Evolutionary conservation across 1,140 invertebrate species (phyloP).

Genomic region (Brachionus plicatilis): DNA sequence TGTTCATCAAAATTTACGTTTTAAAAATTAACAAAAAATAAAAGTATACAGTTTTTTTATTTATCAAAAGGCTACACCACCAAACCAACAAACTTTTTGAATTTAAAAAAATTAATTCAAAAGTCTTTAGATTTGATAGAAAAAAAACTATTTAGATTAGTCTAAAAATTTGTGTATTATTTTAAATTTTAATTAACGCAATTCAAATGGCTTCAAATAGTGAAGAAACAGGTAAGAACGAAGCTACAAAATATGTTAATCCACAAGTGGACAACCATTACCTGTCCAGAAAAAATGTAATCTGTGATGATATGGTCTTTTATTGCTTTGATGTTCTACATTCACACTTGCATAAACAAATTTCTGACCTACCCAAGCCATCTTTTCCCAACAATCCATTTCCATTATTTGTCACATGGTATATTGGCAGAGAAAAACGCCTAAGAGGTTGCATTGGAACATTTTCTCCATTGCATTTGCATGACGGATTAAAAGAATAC

Average conservation of each 20-base stretch:
- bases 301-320: constrained; percentile 38
- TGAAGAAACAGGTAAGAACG: neutral
- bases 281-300: neutral
- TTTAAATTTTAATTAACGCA: neutral
- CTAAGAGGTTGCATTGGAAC: constrained; percentile 60
- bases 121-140: neutral
- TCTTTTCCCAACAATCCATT: neutral
- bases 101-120: neutral
- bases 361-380: neutral
- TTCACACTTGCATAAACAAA: constrained; percentile 3
- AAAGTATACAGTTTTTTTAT: neutral
- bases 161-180: neutral
- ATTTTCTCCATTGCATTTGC: constrained; percentile 75
- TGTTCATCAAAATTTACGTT: no score
- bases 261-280: neutral
- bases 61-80: neutral
- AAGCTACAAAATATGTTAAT: neutral
- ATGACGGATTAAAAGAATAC: constrained; percentile 87
- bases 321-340: constrained; percentile 40
- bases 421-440: constrained; percentile 79
- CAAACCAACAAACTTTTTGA: neutral
- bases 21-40: no score
- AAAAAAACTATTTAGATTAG: neutral
- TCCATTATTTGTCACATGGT: constrained; percentile 97
- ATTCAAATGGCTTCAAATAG: neutral